A percentile compares a stretch with the other conserved stretches of the same genome.
These are phyloP conservation scores for Cistogaster globosa DNA, from an alignment of 2,888 invertebrate genomes.

Conservation along the genomic window DNA sequence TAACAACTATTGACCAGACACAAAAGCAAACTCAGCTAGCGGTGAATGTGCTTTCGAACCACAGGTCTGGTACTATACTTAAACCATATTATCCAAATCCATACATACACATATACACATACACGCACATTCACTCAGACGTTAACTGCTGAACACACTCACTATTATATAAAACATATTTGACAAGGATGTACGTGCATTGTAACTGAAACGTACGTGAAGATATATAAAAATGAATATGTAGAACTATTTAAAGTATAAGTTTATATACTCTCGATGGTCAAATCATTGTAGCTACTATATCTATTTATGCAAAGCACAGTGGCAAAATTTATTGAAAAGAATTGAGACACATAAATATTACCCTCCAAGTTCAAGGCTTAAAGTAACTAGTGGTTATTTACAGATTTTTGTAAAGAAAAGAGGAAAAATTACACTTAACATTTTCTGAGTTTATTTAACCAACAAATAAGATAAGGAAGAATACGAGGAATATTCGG, in stretches of 20 bases:
- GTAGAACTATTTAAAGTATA: constrained; percentile 31
- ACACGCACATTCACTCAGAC: background rate
- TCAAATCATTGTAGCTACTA: constrained; percentile 10
- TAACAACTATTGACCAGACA: constrained; percentile 62
- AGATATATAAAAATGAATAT: constrained; percentile 52
- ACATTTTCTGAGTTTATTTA: too few relatives aligned
- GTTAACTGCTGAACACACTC: background rate
- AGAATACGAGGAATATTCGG: too few relatives aligned
- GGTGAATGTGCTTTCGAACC: constrained; percentile 22
- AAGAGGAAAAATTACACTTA: too few relatives aligned
- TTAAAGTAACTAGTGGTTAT: background rate
- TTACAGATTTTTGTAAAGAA: too few relatives aligned
- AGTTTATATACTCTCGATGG: background rate
- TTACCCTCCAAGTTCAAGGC: background rate
- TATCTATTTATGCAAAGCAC: background rate
- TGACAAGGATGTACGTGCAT: constrained; percentile 51
- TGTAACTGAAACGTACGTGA: constrained; percentile 41
- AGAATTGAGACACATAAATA: background rate
- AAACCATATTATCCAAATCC: background rate
- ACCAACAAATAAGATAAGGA: too few relatives aligned
- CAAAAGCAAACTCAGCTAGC: constrained; percentile 53
- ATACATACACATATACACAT: too few relatives aligned
- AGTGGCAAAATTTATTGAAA: constrained; percentile 12
- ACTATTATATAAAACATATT: constrained; percentile 31
- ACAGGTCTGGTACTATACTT: constrained; percentile 14